Base-by-base conservation (phyloP, 1,140 invertebrate species). In the Drosophila funebris region DNA sequence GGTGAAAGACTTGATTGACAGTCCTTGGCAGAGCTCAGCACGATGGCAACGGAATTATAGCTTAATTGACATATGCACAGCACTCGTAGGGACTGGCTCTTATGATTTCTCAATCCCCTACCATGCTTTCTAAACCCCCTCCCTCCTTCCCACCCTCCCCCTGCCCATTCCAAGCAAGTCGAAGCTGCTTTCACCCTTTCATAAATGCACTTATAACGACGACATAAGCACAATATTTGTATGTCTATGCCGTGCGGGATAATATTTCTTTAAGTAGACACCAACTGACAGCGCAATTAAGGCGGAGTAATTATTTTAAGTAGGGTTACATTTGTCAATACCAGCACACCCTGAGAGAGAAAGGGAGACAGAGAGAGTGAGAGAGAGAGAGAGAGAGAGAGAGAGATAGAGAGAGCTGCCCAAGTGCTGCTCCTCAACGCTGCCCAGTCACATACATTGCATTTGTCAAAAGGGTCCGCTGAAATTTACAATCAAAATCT, bases 221-320 rank as follows among this genome's bases (percentile, higher is more conserved):
- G 18, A 13, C 16, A 48, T 72, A 72, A 56, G 63, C 33, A 72
- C 62, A 73, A 76, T 73, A 69, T 85, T 75, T 85, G 62, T 74
- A 60, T 85, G 66, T 84, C 64, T 66, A 53, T 69, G 56, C 44
- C 63, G 62, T 82, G 71, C 81, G 74, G 81, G 81, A 85, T 85
- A 85, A 87, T 87, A 88, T 88, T 87, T 87, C 77, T 78, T 74
- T 87, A 87, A 87, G 81, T 87, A 87, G 82, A 88, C 78, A 87
- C 83, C 83, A 88, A 87, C 78, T 87, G 82, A 88, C 82, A 82
- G 83, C 74, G 82, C 83, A 87, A 87, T 88, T 88, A 87, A 87
- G 82, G 83, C 82, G 44, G 67, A 87, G 83, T 88, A 87, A 87
- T 87, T 87, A 87, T 87, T 87, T 87, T 87, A 87, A 87, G 82